Base-by-base conservation (phyloP, 2,113 vertebrate genomes). In the Carlito syrichta region DNA sequence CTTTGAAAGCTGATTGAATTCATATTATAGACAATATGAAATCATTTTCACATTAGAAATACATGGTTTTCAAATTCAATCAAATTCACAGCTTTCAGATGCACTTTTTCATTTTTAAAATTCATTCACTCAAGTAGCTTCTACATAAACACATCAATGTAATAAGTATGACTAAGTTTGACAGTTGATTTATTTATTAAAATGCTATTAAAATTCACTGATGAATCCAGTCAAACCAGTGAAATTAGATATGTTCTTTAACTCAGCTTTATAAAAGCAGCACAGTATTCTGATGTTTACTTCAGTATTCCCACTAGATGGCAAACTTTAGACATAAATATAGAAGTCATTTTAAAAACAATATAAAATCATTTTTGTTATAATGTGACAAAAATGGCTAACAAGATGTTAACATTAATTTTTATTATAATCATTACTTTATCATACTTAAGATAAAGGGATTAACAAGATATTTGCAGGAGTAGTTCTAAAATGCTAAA, bases 291-390 rank as follows among this genome's bases (percentile, higher is more conserved):
- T 89, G 38, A 74, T 45, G 25, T 77, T 89, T 82, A 17, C 48
- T 63, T 10, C 0, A 89, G 11, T 11, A 62, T 96, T 10, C 20
- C 95, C 98, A 97, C 98, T 98, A 98, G 98, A 98, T 98, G 98
- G 98, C 98, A 98, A 27, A 63, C 96, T 98, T 98, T 97, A 98
- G 93, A 98, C 94, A 98, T 93, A 96, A 98, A 98, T 97, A 77
- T 8, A 95, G 50, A 91, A 97, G 32, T 1, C 27, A 52, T 3
- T 76, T 1, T 68, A 27, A 92, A 96, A 97, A 96, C 43, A 68
- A 62, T 54, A 56, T 68, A 86, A 81, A 92, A 20, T 68, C 74
- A 81, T 97, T 93, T 88, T 81, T 96, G 71, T 96, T 58, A 25
- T 0, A 97, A 94, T 50, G 83, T 6, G n/a, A 62, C 9, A 60